Percentiles rank a stretch among this genome's conserved stretches.
phyloP scores from a whole-genome alignment of 2,113 vertebrate genomes.

The Condylura cristata region DNA sequence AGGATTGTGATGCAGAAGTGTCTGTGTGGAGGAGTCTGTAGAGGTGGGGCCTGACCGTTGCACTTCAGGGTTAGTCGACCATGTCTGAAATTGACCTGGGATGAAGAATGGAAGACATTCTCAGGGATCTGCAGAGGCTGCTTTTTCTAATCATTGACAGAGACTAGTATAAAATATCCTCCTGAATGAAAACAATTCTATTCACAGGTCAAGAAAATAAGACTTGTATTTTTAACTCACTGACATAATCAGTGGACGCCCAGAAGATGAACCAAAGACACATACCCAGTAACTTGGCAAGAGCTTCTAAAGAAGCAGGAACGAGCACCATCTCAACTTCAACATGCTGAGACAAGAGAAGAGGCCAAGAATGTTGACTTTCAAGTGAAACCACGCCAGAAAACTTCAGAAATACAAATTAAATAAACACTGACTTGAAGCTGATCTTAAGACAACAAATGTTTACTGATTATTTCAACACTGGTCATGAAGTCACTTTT shows the following conservation, averaged over 20 bases:
- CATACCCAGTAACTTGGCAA: neutral
- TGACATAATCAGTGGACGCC: neutral
- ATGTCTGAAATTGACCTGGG: neutral
- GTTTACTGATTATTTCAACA: conserved; percentile 36
- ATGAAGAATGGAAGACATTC: neutral
- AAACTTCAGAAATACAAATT: conserved; percentile 58
- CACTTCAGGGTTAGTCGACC: neutral
- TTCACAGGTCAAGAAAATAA: neutral
- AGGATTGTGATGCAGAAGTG: neutral
- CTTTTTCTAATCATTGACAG: neutral
- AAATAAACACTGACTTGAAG: conserved; percentile 54
- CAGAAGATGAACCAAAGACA: conserved; percentile 11
- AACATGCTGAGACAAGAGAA: conserved; percentile 28
- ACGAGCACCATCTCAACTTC: neutral
- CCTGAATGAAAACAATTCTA: conserved; percentile 1
- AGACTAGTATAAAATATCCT: neutral
- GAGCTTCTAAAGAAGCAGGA: conserved; percentile 13
- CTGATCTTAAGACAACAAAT: conserved; percentile 1
- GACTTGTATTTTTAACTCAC: neutral
- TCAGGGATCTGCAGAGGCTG: neutral
- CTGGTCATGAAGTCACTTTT: neutral
- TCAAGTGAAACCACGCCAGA: conserved; percentile 64
- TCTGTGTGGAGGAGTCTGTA: neutral
- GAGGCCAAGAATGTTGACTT: conserved; percentile 41
- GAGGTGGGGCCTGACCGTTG: neutral